Evolutionary conservation across 2,888 invertebrate genomes (phyloP), one percentile per base, ranked within the genome.

Genomic region (Achlya flavicornis): DNA sequence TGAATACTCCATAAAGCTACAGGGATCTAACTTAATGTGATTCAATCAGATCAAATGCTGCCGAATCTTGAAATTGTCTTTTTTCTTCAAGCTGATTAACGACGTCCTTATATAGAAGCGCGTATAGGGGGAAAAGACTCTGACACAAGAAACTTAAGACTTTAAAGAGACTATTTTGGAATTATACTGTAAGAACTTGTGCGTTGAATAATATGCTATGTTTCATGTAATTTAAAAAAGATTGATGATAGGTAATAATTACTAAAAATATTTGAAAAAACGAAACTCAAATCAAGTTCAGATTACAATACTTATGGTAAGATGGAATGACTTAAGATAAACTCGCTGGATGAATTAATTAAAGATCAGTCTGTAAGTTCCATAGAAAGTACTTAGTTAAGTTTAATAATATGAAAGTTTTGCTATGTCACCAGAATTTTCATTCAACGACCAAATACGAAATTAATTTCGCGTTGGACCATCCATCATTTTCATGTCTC

Each of bases 11-110:
- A 38, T 38, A 59, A 59, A 38, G 38, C 19, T 59, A 26, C 43
- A 12, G 19, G 43, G 60, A 60, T 60, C 41, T 59, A 16, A n/a
- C 38, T 41, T 60, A 60, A 60, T 43, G 60, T 26, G 60, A 60
- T 60, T 41, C 60, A 41, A 41, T 60, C 60, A 41, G 26, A 41
- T 60, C 60, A 41, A 41, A 59, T 14, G 26, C 60, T 43, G 19
- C 5, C 41, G 16, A 59, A 59, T 16, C 10, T 7, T 41, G 41
- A 12, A 41, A 60, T n/a, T 41, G 19, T 19, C 6, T 38, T 38
- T 41, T 33, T 58, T 7, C 26, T 38, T 38, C 4, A 41, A 8
- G 35, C n/a, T n/a, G n/a, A n/a, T 46, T n/a, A 46, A 46, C 14
- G 8, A 11, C 8, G 12, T 41, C 8, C 11, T 41, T 26, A 26